Conservation (phyloP, 2,113 vertebrate genomes). For the Caranx ignobilis region DNA sequence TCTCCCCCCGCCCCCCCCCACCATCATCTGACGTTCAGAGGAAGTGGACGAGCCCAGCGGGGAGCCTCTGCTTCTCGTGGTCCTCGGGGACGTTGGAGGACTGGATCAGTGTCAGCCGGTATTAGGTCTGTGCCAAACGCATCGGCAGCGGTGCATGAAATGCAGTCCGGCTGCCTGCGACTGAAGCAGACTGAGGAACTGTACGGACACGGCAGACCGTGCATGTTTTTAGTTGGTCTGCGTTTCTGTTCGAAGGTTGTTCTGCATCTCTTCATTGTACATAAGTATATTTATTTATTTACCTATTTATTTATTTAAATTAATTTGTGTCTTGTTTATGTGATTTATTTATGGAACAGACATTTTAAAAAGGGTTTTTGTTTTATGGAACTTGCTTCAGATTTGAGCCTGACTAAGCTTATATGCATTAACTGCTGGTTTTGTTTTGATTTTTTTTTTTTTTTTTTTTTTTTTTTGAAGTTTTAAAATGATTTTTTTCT, state of each 20-base stretch:
- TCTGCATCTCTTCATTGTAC: slow-evolving; percentile 66
- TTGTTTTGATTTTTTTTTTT: slow-evolving; percentile 12
- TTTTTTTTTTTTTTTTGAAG: neutral
- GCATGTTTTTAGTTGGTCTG: slow-evolving; percentile 66
- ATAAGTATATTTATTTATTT: slow-evolving; percentile 74
- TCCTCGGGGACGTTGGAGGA: slow-evolving; percentile 20
- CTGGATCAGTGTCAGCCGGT: slow-evolving; percentile 28
- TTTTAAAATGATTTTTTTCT: slow-evolving; percentile 11
- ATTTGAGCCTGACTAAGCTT: slow-evolving; percentile 39
- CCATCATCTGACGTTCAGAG: neutral
- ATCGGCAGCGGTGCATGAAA: slow-evolving; percentile 25
- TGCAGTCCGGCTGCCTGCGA: slow-evolving; percentile 28
- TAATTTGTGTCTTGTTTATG: slow-evolving; percentile 58
- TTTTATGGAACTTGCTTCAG: slow-evolving; percentile 43
- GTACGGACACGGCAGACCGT: slow-evolving; percentile 30
- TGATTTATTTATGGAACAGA: slow-evolving; percentile 70
- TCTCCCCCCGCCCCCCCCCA: accelerated
- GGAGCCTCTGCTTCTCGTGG: slow-evolving; percentile 33
- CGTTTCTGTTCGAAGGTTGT: slow-evolving; percentile 32
- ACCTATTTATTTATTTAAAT: slow-evolving; percentile 70
- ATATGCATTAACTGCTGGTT: slow-evolving; percentile 25
- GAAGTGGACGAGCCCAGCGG: neutral
- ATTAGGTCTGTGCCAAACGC: slow-evolving; percentile 66
- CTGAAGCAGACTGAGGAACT: slow-evolving; percentile 18
- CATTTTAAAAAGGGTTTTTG: slow-evolving; percentile 30